Conservation (phyloP, 2,888 invertebrate genomes). For the Agonopterix subpropinquella region DNA sequence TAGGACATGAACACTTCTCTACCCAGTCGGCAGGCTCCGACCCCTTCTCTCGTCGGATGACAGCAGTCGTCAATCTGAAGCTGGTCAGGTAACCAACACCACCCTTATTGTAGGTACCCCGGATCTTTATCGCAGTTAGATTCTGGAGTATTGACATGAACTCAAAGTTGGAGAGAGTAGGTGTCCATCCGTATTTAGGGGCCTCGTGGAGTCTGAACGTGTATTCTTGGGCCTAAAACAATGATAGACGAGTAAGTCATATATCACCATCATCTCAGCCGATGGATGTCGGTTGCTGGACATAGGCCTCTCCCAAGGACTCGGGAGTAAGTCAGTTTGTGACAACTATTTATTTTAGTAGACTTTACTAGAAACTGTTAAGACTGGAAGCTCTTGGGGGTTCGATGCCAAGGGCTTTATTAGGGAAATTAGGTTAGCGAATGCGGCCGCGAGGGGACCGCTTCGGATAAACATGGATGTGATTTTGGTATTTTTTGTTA, state of each 20-base stretch:
- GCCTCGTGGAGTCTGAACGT: slow-evolving; percentile 94
- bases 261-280: slow-evolving; percentile 3
- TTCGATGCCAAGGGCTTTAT: no score
- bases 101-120: slow-evolving; percentile 90
- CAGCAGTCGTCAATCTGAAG: slow-evolving; percentile 91
- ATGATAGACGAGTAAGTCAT: slow-evolving; percentile 7
- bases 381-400: no score
- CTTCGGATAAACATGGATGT: no score
- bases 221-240: slow-evolving; percentile 81
- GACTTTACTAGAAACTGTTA: no score
- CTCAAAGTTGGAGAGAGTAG: slow-evolving; percentile 88
- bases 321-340: no score
- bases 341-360: no score
- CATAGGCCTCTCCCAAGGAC: no score
- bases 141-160: slow-evolving; percentile 96
- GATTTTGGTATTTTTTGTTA: no score
- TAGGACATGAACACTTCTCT: slow-evolving; percentile 94
- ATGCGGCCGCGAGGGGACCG: no score
- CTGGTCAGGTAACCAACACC: slow-evolving; percentile 94
- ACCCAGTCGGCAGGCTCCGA: slow-evolving; percentile 90
- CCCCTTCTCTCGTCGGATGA: slow-evolving; percentile 82
- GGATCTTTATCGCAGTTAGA: slow-evolving; percentile 94
- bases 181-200: slow-evolving; percentile 95
- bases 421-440: no score
- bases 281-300: not conserved